Base-by-base conservation (phyloP, 2,888 invertebrate species). In the Caenorhabditis uteleia region DNA sequence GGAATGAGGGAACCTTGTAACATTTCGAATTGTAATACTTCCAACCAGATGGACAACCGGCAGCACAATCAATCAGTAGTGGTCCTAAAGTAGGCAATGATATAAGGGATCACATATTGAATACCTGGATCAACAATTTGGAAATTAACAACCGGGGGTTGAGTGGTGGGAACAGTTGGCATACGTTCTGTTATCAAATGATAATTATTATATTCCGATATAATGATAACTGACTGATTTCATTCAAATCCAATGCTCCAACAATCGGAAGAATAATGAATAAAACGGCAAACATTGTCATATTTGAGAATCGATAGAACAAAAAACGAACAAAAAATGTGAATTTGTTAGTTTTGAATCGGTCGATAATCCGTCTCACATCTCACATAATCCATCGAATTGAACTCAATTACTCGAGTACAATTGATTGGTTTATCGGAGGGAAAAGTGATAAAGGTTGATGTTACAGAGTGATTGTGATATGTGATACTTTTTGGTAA, bases 41-140 rank as follows among this genome's bases (percentile, higher is more conserved):
- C 60, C 60, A 60, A 2, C 60, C 60, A 18, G 34, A n/a, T 14
- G 48, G 20, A 40, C 60, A 60, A 18, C 33, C 54, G 4, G 45
- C 29, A 4, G 44, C 14, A 29, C 60, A 60, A 6, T 54, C 60
- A 4, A 20, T 33, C 12, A 60, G 34, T 20, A 48, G 6, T 34
- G 47, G 16, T 27, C 56, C 56, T 23, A 45, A 45, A n/a, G n/a
- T n/a, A n/a, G n/a, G n/a, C n/a, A n/a, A n/a, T n/a, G n/a, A n/a
- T n/a, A 45, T 53, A 20, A 23, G 38, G 38, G 7, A 53, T 18
- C 2, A 16, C 10, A 25, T 38, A 45, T 14, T 34, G 16, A 16
- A 43, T 16, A 16, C 16, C 42, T 16, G 42, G n/a, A n/a, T n/a
- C n/a, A n/a, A n/a, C n/a, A n/a, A n/a, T 26, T 42, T 46, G 5